A percentile compares a stretch with the other conserved stretches of the same genome.
Conservation (phyloP, 2,113 vertebrate genomes). For the Dicrurus megarhynchus region DNA sequence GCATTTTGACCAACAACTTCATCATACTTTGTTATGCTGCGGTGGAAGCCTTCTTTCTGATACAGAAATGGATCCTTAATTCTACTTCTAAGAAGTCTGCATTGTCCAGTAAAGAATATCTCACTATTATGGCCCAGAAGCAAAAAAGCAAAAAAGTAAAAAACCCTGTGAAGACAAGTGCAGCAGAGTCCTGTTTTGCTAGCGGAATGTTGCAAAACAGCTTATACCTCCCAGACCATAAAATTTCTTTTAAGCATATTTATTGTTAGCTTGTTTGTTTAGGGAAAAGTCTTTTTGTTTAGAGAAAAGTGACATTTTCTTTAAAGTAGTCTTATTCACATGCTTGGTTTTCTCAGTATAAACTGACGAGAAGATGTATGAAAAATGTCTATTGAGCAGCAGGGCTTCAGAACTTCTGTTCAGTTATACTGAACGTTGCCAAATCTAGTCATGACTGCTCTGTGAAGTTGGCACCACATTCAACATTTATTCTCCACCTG, state of each 20-base stretch:
- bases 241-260: neutral
- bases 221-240: neutral
- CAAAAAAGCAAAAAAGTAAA: no score
- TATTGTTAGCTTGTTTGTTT: neutral
- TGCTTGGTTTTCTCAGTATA: neutral
- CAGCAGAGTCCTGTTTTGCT: neutral
- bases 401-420: neutral
- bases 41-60: neutral
- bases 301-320: neutral
- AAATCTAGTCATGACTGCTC: neutral
- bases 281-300: neutral
- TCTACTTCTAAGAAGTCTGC: neutral
- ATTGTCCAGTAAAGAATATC: neutral
- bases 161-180: neutral
- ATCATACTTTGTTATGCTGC: neutral
- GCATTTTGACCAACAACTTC: neutral
- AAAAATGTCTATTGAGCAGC: neutral
- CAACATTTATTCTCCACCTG: neutral
- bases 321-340: neutral
- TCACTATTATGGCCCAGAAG: neutral
- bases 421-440: neutral
- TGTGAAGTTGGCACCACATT: neutral
- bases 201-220: neutral
- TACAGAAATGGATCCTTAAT: neutral
- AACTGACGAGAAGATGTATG: neutral